Percentiles rank a stretch among this genome's conserved stretches.
Evolutionary conservation across 2,888 invertebrate genomes (phyloP).

Genomic region (Dynastes grantii): DNA sequence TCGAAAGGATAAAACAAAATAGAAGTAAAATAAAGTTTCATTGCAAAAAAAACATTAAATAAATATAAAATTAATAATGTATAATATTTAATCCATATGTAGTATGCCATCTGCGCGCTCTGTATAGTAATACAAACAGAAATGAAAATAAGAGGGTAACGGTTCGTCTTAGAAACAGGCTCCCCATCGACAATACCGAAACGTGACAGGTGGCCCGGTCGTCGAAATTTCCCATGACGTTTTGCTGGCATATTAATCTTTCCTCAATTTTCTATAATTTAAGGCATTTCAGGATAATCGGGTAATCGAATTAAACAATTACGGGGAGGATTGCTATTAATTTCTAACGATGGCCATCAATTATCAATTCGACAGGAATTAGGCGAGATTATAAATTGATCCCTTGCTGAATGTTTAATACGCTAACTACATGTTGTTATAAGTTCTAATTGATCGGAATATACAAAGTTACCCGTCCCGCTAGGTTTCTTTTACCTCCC

Average conservation of each 20-base stretch:
- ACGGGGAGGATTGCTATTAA: conserved; percentile 28
- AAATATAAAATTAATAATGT: too few species aligned
- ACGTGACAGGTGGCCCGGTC: too few species aligned
- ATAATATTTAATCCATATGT: too few species aligned
- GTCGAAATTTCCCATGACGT: conserved; percentile 28
- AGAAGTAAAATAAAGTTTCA: too few species aligned
- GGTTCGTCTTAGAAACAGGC: too few species aligned
- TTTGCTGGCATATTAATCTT: conserved; percentile 15
- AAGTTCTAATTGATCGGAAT: conserved; percentile 34
- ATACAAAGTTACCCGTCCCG: conserved; percentile 2
- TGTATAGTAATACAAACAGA: too few species aligned
- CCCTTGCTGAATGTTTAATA: conserved; percentile 5
- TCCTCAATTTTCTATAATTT: conserved; percentile 43
- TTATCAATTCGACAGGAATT: conserved; percentile 29
- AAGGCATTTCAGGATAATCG: conserved; percentile 28
- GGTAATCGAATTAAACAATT: conserved; percentile 19
- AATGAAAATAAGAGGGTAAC: too few species aligned
- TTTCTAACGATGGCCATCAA: conserved; percentile 27
- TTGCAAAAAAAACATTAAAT: too few species aligned
- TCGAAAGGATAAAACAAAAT: too few species aligned
- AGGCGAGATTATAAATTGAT: conserved; percentile 26
- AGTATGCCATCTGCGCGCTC: too few species aligned
- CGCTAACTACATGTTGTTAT: conserved; percentile 38
- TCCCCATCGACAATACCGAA: too few species aligned
- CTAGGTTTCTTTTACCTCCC: not conserved